Evolutionary conservation across 2,797 vertebrate genomes (phyloP), one percentile per base, ranked within the genome.

Genomic region (Gallinago stenura): DNA sequence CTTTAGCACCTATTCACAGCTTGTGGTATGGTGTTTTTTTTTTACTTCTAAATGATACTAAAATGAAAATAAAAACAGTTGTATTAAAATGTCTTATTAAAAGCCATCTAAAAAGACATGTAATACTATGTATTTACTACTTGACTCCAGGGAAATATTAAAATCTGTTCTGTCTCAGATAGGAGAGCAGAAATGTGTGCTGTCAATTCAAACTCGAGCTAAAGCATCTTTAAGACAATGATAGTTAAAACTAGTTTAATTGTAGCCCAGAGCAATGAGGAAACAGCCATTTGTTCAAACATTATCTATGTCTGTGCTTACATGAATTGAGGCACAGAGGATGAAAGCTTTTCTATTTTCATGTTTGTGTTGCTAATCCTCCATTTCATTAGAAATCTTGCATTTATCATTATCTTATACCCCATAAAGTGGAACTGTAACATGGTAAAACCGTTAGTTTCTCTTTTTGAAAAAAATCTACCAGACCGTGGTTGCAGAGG

Each of bases 201-300:
- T 81, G 45, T 51, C 53, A 14, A 37, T 45, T 79, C 30, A 57
- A 57, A 33, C 11, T 37, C 46, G 30, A 58, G 62, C 45, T 85
- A 68, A 77, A 39, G 19, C 13, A 25, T 53, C 71, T 73, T 86
- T 57, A 68, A 81, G 33, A 4, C n/a, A 56, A 37, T 39, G 26
- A 28, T 33, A 68, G 33, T 60, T 89, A 78, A 83, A 92, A 16
- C 50, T 30, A 31, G 15, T 61, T 88, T 83, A 89, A 60, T 46
- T 88, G 30, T 46, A 85, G 21, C 31, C 53, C 18, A 39, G 28
- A 93, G 16, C 28, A 69, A 69, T n/a, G 28, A 57, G 22, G 15
- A 70, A 71, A 62, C 10, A 68, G 75, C 24, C 9, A 18, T 60
- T 72, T 53, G 35, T 75, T 18, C 4, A 76, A 90, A 89, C 25